Conservation (phyloP, 92 coral and sea anemone genomes). For the Porites cylindrica region DNA sequence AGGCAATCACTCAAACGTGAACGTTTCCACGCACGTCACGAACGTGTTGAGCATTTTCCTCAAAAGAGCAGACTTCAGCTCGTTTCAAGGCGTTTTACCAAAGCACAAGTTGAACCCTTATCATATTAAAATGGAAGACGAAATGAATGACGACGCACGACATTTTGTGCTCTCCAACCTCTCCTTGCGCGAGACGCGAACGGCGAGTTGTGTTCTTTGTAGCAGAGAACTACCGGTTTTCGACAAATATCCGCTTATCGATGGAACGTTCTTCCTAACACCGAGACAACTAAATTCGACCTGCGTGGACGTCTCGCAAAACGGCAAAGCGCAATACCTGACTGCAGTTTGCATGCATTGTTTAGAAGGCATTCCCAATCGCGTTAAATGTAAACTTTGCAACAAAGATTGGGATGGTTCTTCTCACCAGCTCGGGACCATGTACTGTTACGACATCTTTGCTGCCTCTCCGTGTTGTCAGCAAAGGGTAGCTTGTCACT, state of each 20-base stretch:
- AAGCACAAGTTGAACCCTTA: constrained; percentile 98
- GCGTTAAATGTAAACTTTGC: constrained; percentile 94
- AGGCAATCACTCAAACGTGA: constrained; percentile 60
- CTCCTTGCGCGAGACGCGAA: constrained; percentile 77
- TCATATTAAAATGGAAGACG: constrained; percentile 99
- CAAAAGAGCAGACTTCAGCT: constrained; percentile 92
- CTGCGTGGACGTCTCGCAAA: constrained; percentile 90
- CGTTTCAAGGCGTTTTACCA: constrained; percentile 93
- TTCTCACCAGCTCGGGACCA: constrained; percentile 93
- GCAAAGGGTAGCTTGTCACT: constrained; percentile 90
- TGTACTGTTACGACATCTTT: constrained; percentile 95
- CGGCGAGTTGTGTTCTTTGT: constrained; percentile 93
- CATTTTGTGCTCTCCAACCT: constrained; percentile 91
- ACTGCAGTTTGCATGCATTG: constrained; percentile 97
- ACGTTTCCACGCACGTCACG: constrained; percentile 63
- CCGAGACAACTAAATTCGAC: constrained; percentile 87
- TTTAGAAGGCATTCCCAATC: constrained; percentile 92
- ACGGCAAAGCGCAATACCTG: constrained; percentile 81
- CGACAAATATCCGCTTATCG: constrained; percentile 97
- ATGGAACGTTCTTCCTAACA: constrained; percentile 94
- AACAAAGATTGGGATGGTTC: constrained; percentile 96
- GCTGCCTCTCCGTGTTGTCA: constrained; percentile 99
- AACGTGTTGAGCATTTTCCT: constrained; percentile 76
- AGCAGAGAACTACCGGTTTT: constrained; percentile 90
- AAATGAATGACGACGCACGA: constrained; percentile 91